Evolutionary conservation across 2,113 vertebrate genomes (phyloP), one percentile per base, ranked within the genome.

Genomic region (Dendropsophus ebraccatus): DNA sequence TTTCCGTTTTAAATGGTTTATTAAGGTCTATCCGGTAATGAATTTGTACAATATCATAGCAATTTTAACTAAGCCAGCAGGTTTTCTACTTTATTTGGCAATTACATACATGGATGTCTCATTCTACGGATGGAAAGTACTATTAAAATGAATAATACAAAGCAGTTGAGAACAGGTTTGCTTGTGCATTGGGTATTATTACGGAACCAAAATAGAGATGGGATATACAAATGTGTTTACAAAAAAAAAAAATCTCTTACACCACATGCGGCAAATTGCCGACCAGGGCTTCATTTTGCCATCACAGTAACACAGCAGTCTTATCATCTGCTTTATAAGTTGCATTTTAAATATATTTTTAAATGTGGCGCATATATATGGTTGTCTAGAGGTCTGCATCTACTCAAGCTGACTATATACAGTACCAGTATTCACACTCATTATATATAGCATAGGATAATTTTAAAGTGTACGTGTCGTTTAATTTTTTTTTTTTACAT

Each of bases 91-190:
- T 80, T 86, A 72, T 86, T 86, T 76, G 65, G 84, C 54, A 85
- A 80, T 80, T 86, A 80, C 49, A 69, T 58, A 80, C 76, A 86
- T 52, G 47, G 62, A 80, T 28, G 50, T 45, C 76, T 56, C 62
- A 80, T 50, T 69, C 32, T 80, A 73, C 76, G 58, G 84, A 86
- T 86, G 65, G 62, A 86, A 86, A 86, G 84, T 72, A 56, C 84
- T 72, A 72, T 86, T 80, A 86, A 80, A 86, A 86, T 86, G 76
- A 86, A 86, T 86, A 80, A 85, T 85, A 67, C 62, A 85, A 72
- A 49, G 56, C 62, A 25, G 49, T 47, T 41, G 62, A 73, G 76
- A 80, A 49, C 50, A 56, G 75, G 65, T 70, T 86, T 86, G 35
- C 69, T 69, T 85, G 81, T 85, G 19, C 75, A 37, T 62, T 70